These are phyloP conservation scores for Alexandromys fortis DNA, from an alignment of 2,113 vertebrate genomes.

Conservation along the genomic window DNA sequence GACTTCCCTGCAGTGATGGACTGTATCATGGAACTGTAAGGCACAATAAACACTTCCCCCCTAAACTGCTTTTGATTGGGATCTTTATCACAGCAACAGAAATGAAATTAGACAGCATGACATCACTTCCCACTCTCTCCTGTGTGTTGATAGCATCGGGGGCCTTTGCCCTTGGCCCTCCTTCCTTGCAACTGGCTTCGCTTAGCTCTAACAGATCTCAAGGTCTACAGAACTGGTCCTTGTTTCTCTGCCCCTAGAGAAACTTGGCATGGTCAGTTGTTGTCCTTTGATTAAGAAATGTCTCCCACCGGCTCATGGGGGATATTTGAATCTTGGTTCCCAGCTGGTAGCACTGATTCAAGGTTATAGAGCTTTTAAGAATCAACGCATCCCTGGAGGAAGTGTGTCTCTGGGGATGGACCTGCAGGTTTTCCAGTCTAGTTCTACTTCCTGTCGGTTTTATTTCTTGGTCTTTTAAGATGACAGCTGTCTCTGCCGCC, in stretches of 20 bases:
- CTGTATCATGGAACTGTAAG: not conserved
- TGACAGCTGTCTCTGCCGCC: no score
- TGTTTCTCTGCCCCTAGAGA: not conserved
- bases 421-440: not conserved
- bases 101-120: not conserved
- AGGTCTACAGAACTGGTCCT: not conserved
- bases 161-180: not conserved
- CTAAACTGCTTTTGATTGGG: not conserved
- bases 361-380: not conserved
- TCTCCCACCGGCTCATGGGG: no score
- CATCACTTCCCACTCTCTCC: rapidly evolving
- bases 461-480: not conserved
- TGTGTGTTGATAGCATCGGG: not conserved
- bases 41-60: not conserved
- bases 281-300: not conserved
- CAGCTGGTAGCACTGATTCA: not conserved
- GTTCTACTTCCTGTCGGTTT: not conserved
- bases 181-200: not conserved
- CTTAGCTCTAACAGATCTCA: not conserved
- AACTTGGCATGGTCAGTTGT: not conserved
- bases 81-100: no score
- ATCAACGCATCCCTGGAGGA: not conserved
- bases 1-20: no score
- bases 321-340: not conserved
- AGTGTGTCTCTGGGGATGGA: not conserved